These are phyloP conservation scores for Drosophila buzzatii DNA, from an alignment of 2,888 invertebrate species.

Conservation along the genomic window DNA sequence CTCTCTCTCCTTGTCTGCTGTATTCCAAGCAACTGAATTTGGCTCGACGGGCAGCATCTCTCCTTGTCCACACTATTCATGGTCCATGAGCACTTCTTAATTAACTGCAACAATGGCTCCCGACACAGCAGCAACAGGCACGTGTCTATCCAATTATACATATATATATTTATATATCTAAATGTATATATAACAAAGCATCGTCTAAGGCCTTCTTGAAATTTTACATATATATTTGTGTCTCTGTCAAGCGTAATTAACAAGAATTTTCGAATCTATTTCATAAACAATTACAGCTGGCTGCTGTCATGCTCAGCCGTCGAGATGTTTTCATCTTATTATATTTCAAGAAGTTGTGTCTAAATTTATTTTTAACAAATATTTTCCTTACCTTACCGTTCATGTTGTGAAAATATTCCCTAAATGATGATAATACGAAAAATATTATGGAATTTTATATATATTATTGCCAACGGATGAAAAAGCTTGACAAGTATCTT, in stretches of 20 bases:
- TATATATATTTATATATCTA: too few relatives aligned
- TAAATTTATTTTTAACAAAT: not conserved
- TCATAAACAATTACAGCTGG: not conserved
- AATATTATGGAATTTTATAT: too few relatives aligned
- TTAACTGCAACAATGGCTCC: not conserved
- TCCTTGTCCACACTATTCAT: conserved; percentile 5
- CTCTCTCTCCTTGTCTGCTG: not conserved
- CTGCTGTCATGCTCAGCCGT: not conserved
- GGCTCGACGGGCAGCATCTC: not conserved
- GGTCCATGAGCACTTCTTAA: not conserved
- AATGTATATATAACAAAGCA: too few relatives aligned
- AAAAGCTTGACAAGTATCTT: too few relatives aligned
- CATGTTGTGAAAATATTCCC: too few relatives aligned
- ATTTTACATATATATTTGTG: too few relatives aligned
- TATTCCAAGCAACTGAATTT: conserved; percentile 12
- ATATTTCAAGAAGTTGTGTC: not conserved
- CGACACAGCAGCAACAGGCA: not conserved
- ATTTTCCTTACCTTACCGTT: not conserved
- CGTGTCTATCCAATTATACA: too few relatives aligned
- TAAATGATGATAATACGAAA: too few relatives aligned
- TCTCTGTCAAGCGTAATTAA: not conserved
- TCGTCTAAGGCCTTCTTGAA: too few relatives aligned
- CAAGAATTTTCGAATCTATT: conserved; percentile 1
- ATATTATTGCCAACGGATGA: too few relatives aligned
- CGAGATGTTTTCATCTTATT: not conserved